A percentile compares a stretch with the other conserved stretches of the same genome.
Conservation (phyloP, 2,888 invertebrate species). For the Thymelicus acteon region DNA sequence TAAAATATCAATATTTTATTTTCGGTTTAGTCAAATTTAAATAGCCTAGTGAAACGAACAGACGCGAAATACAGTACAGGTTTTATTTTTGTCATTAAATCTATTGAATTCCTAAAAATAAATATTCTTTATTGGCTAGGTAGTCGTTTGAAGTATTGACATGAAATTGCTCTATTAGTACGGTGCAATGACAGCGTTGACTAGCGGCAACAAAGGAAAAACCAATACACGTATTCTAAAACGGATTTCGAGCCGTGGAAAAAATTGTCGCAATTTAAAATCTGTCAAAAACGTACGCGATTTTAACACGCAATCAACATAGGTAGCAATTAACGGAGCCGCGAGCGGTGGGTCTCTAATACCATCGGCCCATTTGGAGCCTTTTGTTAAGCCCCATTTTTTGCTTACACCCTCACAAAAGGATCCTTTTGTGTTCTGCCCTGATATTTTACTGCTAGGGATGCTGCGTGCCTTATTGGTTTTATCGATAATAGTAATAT, state of each 20-base stretch:
- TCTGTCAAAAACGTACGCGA: conserved; percentile 27
- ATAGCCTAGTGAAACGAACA: too few relatives aligned
- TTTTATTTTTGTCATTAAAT: too few relatives aligned
- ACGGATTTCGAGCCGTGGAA: conserved; percentile 2
- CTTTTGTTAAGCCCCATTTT: conserved; percentile 44
- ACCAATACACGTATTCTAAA: conserved; percentile 5
- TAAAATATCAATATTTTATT: too few relatives aligned
- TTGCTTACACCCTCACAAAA: conserved; percentile 50
- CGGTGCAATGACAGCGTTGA: background rate
- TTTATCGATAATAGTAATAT: conserved; percentile 39
- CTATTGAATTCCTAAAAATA: too few relatives aligned
- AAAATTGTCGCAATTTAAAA: conserved; percentile 34
- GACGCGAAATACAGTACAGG: too few relatives aligned
- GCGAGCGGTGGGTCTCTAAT: conserved; percentile 43
- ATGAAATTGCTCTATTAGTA: conserved; percentile 4
- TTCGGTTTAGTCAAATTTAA: too few relatives aligned
- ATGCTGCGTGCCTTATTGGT: conserved; percentile 44
- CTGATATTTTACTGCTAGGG: conserved; percentile 50
- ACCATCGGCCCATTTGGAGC: conserved; percentile 42
- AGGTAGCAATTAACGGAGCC: conserved; percentile 48
- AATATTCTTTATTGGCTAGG: background rate
- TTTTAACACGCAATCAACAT: conserved; percentile 45
- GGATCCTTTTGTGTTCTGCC: conserved; percentile 50
- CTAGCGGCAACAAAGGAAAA: conserved; percentile 4
- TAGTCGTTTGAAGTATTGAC: background rate